Base-by-base conservation (phyloP, 2,888 invertebrate species). In the Limenitis camilla region DNA sequence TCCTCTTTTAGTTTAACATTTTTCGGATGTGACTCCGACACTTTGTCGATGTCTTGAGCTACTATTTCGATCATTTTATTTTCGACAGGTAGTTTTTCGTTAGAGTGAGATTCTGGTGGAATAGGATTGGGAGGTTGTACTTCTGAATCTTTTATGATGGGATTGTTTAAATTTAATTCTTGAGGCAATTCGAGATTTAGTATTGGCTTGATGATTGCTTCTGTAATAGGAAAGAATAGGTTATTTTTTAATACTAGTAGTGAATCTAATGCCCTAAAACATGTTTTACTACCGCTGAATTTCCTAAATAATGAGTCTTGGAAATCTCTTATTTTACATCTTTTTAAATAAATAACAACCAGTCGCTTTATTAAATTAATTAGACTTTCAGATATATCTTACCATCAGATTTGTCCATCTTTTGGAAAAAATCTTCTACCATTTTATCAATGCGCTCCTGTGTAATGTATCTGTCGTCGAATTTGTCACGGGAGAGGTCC, bases 101-200 rank as follows among this genome's bases (percentile, higher is more conserved):
- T 79, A 1, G 78, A 75, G 49, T 74, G 74, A 0, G 79, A 71
- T 56, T 85, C 81, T 2, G 87, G 86, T n/a, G 85, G 82, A 0
- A 84, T 74, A 0, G 85, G 84, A 55, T 88, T 87, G 0, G 88
- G 86, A 0, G 88, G 85, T 60, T 87, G 80, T 4, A 81, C 69
- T 67, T 78, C 81, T 0, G 88, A 88, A 60, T 88, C 81, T 61
- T 78, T 78, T 7, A 65, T 63, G 3, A 65, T 60, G 7, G 74
- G 68, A 39, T 70, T 69, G 4, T 64, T 59, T 36, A 64, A 29
- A 6, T 66, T 58, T 32, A 50, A 64, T 28, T 70, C 56, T 36
- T 60, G 65, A 53, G 53, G 49, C 8, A 55, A 61, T 45, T 61
- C 53, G 38, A 61, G 59, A 45, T 56, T 62, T 39, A 67, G 63